A percentile compares a stretch with the other conserved stretches of the same genome.
Conservation (phyloP, 2,797 vertebrate genomes). For the Lithobates sylvaticus region DNA sequence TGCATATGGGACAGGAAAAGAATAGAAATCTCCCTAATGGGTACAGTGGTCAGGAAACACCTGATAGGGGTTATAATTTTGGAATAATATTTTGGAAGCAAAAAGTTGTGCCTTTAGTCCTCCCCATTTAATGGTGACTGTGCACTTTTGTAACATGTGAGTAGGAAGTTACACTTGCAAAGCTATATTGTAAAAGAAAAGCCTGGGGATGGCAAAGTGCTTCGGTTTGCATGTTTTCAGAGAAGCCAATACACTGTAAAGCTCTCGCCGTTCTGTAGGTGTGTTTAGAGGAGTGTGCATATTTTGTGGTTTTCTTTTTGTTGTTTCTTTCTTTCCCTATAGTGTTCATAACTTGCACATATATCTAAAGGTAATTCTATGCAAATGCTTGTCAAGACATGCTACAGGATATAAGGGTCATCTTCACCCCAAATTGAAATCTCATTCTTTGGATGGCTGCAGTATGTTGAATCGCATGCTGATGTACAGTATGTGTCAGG, state of each 20-base stretch:
- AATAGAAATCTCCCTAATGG: too few species aligned
- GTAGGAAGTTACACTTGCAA: background rate
- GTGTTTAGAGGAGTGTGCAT: background rate
- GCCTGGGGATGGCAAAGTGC: background rate
- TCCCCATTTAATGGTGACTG: too few species aligned
- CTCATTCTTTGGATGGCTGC: background rate
- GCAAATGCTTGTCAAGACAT: background rate
- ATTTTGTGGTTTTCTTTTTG: background rate
- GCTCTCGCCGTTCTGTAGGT: background rate
- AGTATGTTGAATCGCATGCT: background rate
- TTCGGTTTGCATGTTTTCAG: background rate
- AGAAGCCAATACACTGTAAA: background rate
- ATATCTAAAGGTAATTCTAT: background rate
- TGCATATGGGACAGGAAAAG: too few species aligned
- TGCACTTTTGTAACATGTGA: too few species aligned
- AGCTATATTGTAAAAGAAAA: background rate
- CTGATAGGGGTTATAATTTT: too few species aligned
- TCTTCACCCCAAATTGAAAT: background rate
- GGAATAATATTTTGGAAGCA: too few species aligned
- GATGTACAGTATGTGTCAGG: background rate
- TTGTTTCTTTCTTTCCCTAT: background rate
- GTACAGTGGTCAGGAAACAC: too few species aligned
- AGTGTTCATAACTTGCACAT: accelerated
- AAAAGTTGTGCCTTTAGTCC: too few species aligned
- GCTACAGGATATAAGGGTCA: background rate